Percentiles rank a stretch among this genome's conserved stretches.
These are phyloP conservation scores for Lasioglossum marginatum DNA, from an alignment of 2,888 invertebrate species.

Conservation along the genomic window DNA sequence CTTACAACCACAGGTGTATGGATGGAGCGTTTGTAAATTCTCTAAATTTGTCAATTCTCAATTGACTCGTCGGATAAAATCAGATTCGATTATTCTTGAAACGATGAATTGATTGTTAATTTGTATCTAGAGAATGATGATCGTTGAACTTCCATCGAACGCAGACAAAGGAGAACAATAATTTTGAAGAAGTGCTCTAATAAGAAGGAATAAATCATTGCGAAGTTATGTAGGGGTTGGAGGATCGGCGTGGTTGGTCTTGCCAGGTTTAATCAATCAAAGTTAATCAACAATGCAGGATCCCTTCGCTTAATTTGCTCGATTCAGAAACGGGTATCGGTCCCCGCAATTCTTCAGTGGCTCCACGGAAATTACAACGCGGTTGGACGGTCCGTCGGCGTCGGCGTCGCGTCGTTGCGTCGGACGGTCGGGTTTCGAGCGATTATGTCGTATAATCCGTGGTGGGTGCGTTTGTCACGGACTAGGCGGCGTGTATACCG, in stretches of 20 bases:
- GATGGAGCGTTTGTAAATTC: too few relatives aligned
- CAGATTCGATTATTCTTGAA: too few relatives aligned
- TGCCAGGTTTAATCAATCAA: neutral
- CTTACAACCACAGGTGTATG: too few relatives aligned
- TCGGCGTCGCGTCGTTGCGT: constrained; percentile 44
- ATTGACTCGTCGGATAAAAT: too few relatives aligned
- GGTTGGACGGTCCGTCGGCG: constrained; percentile 6
- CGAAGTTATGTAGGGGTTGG: neutral
- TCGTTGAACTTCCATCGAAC: too few relatives aligned
- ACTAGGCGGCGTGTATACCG: constrained; percentile 50
- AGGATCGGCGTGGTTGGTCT: neutral
- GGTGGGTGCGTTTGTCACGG: constrained; percentile 80
- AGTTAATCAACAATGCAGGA: neutral
- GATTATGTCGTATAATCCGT: constrained; percentile 83
- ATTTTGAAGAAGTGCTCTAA: neutral
- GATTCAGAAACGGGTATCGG: neutral
- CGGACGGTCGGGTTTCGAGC: constrained; percentile 81
- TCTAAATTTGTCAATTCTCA: too few relatives aligned
- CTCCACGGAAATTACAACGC: constrained; percentile 74
- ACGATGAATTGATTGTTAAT: too few relatives aligned
- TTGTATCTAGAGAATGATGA: too few relatives aligned
- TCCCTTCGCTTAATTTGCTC: neutral
- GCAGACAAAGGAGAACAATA: too few relatives aligned
- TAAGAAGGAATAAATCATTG: neutral
- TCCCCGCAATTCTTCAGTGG: constrained; percentile 7